These are phyloP conservation scores for Globicephala melas DNA, from an alignment of 2,113 vertebrate genomes.

Conservation along the genomic window DNA sequence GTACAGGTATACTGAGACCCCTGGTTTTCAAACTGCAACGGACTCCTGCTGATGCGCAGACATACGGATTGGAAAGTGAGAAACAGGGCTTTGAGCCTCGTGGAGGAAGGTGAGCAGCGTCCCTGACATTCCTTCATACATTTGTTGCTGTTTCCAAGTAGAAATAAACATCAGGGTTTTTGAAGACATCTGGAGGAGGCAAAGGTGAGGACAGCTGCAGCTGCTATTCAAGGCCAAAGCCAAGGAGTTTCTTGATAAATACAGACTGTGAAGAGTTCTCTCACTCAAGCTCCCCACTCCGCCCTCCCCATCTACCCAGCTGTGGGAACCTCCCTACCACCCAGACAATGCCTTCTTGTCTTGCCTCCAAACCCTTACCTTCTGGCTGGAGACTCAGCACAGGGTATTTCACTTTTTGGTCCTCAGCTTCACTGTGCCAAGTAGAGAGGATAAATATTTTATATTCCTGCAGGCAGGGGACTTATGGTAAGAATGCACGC, in stretches of 20 bases:
- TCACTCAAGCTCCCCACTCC: accelerated
- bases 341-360: neutral
- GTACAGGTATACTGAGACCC: neutral
- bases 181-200: neutral
- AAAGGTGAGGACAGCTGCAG: neutral
- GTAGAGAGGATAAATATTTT: neutral
- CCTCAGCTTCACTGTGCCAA: neutral
- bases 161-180: neutral
- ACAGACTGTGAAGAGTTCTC: neutral
- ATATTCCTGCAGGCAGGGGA: neutral
- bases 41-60: neutral
- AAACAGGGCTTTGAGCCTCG: neutral
- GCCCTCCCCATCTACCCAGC: neutral
- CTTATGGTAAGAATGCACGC: neutral
- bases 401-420: neutral
- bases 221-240: neutral
- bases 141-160: neutral
- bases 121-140: neutral
- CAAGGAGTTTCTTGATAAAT: neutral
- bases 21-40: neutral
- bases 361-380: neutral
- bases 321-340: accelerated
- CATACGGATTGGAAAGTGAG: neutral
- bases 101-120: neutral
- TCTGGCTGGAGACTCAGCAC: neutral